phyloP scores from a whole-genome alignment of 2,888 invertebrate genomes.

The Napeogenes inachia region DNA sequence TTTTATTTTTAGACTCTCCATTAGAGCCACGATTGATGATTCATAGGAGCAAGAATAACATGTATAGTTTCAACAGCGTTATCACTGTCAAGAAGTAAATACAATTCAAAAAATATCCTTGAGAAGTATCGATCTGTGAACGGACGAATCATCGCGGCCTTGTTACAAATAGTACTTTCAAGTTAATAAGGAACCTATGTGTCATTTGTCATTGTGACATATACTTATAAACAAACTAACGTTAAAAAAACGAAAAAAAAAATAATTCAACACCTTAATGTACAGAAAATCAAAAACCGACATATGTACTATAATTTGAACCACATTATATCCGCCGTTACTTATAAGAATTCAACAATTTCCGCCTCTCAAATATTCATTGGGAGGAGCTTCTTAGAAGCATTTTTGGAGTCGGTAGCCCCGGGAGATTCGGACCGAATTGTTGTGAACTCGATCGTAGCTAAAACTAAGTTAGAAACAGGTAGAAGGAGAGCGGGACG shows the following conservation, averaged over 20 bases:
- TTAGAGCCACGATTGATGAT: constrained; percentile 17
- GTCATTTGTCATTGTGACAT: too few species aligned
- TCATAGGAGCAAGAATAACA: neutral
- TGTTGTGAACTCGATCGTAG: constrained; percentile 25
- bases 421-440: constrained; percentile 29
- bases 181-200: too few species aligned
- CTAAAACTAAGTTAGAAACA: constrained; percentile 27
- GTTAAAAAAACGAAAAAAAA: too few species aligned
- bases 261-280: too few species aligned
- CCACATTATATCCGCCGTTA: neutral
- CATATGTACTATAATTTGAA: neutral
- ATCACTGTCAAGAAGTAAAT: too few species aligned
- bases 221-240: too few species aligned
- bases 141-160: too few species aligned
- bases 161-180: too few species aligned
- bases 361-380: constrained; percentile 34
- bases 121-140: neutral
- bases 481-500: constrained; percentile 10
- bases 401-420: constrained; percentile 28
- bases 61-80: too few species aligned
- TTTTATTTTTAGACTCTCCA: constrained; percentile 17
- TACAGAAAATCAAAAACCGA: too few species aligned
- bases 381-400: constrained; percentile 30
- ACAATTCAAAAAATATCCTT: neutral
- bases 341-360: constrained; percentile 30